phyloP scores from a whole-genome alignment of 2,113 vertebrate genomes.

The Cheilinus undulatus region DNA sequence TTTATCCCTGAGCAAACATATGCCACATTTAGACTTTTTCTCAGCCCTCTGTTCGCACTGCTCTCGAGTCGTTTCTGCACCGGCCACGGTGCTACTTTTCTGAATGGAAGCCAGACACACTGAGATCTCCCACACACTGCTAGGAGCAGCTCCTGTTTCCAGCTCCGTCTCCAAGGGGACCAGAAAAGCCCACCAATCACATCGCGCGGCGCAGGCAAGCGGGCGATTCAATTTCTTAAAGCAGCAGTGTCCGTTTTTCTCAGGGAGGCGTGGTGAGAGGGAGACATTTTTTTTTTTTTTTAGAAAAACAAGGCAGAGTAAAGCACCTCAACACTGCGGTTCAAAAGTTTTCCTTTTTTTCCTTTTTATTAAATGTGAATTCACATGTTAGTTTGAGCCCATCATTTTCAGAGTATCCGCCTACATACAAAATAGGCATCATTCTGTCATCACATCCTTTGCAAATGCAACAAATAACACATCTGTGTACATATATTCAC shows the following conservation, averaged over 20 bases:
- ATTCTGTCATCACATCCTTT: conserved; percentile 79
- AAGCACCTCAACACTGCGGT: conserved; percentile 62
- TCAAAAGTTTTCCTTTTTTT: conserved; percentile 66
- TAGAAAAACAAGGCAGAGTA: conserved; percentile 45
- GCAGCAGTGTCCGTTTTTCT: conserved; percentile 59
- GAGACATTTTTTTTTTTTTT: too few relatives aligned
- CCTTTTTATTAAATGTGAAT: conserved; percentile 82
- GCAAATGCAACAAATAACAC: conserved; percentile 75
- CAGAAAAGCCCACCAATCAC: conserved; percentile 80
- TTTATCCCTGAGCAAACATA: conserved; percentile 45
- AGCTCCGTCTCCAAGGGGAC: conserved; percentile 79
- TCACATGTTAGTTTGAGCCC: conserved; percentile 81
- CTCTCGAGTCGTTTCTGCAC: conserved; percentile 35
- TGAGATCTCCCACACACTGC: conserved; percentile 74
- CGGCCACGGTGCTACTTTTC: conserved; percentile 69
- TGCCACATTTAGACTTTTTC: conserved; percentile 32
- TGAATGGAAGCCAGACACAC: conserved; percentile 77
- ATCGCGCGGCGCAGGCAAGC: conserved; percentile 60
- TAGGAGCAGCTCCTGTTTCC: conserved; percentile 76
- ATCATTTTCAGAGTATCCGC: conserved; percentile 72
- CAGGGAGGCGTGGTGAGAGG: conserved; percentile 4
- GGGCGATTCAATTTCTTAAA: conserved; percentile 87
- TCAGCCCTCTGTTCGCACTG: conserved; percentile 28
- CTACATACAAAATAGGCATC: conserved; percentile 79
- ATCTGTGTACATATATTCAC: conserved; percentile 82